A percentile compares a stretch with the other conserved stretches of the same genome.
These are phyloP conservation scores for Eupithecia vulgata DNA, from an alignment of 2,888 invertebrate genomes.

Conservation along the genomic window DNA sequence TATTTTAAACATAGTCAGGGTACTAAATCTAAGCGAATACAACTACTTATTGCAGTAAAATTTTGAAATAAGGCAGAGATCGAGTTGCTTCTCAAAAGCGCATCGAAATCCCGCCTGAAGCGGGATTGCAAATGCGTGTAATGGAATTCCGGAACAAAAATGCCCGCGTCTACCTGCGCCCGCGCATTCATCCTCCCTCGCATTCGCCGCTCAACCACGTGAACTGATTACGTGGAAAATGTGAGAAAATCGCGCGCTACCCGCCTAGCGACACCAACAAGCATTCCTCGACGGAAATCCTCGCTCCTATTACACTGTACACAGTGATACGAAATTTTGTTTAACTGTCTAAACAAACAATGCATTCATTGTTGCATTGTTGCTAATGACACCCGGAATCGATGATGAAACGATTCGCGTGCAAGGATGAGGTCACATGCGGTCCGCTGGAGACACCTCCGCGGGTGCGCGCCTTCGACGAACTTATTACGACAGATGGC, in stretches of 20 bases:
- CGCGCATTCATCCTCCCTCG: constrained; percentile 37
- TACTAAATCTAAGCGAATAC: no score
- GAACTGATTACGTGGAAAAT: constrained; percentile 81
- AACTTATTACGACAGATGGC: constrained; percentile 83
- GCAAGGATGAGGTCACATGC: constrained; percentile 65
- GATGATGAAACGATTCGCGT: constrained; percentile 65
- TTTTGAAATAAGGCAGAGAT: background rate
- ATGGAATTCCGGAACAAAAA: constrained; percentile 81
- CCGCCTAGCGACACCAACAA: constrained; percentile 60
- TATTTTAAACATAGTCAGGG: background rate
- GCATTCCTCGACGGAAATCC: constrained; percentile 63
- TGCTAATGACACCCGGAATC: constrained; percentile 36
- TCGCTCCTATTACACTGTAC: constrained; percentile 52
- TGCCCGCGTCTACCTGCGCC: constrained; percentile 72
- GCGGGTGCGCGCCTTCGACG: constrained; percentile 80
- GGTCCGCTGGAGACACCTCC: constrained; percentile 76
- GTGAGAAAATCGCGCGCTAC: constrained; percentile 74
- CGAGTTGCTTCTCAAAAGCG: constrained; percentile 11
- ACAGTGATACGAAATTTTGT: constrained; percentile 63
- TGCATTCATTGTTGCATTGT: constrained; percentile 46
- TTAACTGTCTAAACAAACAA: constrained; percentile 50
- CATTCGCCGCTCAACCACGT: constrained; percentile 62
- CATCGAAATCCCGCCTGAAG: constrained; percentile 47
- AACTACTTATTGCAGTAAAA: background rate
- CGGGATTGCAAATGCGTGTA: constrained; percentile 80